Conservation (phyloP, 2,113 vertebrate genomes). For the Protobothrops mucrosquamatus region DNA sequence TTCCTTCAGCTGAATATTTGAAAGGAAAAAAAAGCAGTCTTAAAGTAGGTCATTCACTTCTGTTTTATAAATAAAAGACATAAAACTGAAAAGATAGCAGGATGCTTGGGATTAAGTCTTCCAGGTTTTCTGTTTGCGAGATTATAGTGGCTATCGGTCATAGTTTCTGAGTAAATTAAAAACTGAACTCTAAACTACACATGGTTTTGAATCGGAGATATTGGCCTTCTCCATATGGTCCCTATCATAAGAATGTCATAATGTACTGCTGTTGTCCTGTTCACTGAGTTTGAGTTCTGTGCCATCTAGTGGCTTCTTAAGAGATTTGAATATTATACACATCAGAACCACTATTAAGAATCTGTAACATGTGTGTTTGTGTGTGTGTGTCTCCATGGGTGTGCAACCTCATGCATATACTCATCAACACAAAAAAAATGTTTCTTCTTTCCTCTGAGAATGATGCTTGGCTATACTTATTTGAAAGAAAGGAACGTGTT, state of each 20-base stretch:
- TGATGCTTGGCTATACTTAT: neutral
- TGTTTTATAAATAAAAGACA: neutral
- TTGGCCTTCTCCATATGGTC: too few relatives aligned
- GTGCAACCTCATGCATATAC: neutral
- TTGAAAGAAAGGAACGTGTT: neutral
- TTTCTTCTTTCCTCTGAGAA: constrained; percentile 8
- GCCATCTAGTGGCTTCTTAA: neutral
- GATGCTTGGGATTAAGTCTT: neutral
- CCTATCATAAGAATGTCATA: neutral
- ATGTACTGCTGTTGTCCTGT: neutral
- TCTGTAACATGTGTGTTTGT: neutral
- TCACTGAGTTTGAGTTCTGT: neutral
- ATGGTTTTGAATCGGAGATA: neutral
- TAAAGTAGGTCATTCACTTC: neutral
- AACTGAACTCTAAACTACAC: neutral
- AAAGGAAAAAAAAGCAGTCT: neutral
- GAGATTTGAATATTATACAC: neutral
- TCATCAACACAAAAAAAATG: neutral
- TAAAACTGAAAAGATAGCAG: neutral
- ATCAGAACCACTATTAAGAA: neutral
- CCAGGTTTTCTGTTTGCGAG: neutral
- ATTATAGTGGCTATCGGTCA: neutral
- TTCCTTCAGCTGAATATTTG: neutral
- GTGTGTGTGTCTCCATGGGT: neutral
- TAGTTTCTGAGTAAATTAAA: neutral